phyloP scores from a whole-genome alignment of 2,888 invertebrate species.

The Cerastis rubricosa region DNA sequence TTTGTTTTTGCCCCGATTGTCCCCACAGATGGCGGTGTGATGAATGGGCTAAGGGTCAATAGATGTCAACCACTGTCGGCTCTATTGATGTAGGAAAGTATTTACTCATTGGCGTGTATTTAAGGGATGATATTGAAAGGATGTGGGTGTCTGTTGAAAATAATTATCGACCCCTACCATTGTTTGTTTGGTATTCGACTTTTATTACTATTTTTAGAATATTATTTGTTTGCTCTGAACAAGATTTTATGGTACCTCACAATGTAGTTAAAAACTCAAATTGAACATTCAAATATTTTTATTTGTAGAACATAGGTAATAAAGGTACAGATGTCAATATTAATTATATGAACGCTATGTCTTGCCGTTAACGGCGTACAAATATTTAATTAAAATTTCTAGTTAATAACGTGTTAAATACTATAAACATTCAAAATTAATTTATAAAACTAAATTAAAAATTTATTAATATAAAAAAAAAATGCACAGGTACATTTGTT shows the following conservation, averaged over 20 bases:
- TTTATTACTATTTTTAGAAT: slow-evolving; percentile 1
- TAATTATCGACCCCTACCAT: slow-evolving; percentile 42
- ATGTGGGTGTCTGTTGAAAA: slow-evolving; percentile 37
- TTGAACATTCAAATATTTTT: too few species aligned
- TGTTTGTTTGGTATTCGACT: slow-evolving; percentile 14
- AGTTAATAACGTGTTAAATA: too few species aligned
- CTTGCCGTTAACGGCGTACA: too few species aligned
- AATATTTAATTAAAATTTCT: too few species aligned
- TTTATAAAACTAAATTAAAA: too few species aligned
- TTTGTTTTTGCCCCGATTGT: slow-evolving; percentile 69
- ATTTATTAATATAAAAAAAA: too few species aligned
- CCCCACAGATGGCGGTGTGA: slow-evolving; percentile 66
- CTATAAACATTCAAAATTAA: too few species aligned
- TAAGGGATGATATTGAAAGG: slow-evolving; percentile 53
- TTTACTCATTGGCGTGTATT: slow-evolving; percentile 64
- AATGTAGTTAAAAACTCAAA: too few species aligned
- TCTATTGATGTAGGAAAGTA: slow-evolving; percentile 66
- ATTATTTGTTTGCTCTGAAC: background rate
- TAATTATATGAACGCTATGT: too few species aligned
- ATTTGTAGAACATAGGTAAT: too few species aligned
- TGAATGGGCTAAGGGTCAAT: slow-evolving; percentile 70
- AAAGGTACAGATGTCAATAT: too few species aligned
- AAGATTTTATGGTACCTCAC: background rate
- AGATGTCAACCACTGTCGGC: slow-evolving; percentile 68
- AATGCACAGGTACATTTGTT: too few species aligned